Evolutionary conservation across 2,797 vertebrate species (phyloP).

Genomic region (Rhinella marina): DNA sequence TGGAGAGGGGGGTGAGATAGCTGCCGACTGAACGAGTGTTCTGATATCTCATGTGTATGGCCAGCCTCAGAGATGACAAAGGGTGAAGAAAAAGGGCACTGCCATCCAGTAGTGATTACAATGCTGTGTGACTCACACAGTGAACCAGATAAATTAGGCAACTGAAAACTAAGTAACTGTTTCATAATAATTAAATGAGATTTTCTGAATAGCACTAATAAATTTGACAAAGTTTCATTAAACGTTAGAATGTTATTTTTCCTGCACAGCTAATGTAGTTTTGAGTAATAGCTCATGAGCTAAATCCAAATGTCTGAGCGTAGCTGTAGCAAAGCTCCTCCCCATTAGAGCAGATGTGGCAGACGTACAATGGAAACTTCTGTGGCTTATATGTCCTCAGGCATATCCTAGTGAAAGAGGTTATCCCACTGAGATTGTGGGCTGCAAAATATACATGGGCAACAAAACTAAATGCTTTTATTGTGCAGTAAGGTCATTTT

Average conservation of each 20-base stretch:
- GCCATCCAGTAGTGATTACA: not conserved
- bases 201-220: not conserved
- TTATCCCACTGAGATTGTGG: slow-evolving; percentile 75
- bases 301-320: slow-evolving; percentile 27
- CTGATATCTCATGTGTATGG: not conserved
- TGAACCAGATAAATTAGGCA: not conserved
- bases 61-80: not conserved
- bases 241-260: slow-evolving; percentile 17
- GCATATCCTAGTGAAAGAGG: slow-evolving; percentile 71
- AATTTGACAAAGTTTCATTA: slow-evolving; percentile 3
- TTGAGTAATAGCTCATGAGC: slow-evolving; percentile 21
- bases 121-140: not conserved
- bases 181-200: not conserved
- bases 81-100: not conserved
- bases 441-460: slow-evolving; percentile 63
- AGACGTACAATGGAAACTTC: slow-evolving; percentile 83
- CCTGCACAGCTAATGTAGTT: not conserved
- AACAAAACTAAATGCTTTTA: slow-evolving; percentile 64
- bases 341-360: slow-evolving; percentile 80
- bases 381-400: slow-evolving; percentile 80
- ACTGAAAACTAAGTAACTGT: not conserved
- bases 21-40: too few species aligned
- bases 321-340: slow-evolving; percentile 31
- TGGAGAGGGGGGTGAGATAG: too few species aligned
- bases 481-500: slow-evolving; percentile 59